Percentiles rank a stretch among this genome's conserved stretches.
phyloP scores from a whole-genome alignment of 2,888 invertebrate genomes.

The Gonocerus acuteangulatus region DNA sequence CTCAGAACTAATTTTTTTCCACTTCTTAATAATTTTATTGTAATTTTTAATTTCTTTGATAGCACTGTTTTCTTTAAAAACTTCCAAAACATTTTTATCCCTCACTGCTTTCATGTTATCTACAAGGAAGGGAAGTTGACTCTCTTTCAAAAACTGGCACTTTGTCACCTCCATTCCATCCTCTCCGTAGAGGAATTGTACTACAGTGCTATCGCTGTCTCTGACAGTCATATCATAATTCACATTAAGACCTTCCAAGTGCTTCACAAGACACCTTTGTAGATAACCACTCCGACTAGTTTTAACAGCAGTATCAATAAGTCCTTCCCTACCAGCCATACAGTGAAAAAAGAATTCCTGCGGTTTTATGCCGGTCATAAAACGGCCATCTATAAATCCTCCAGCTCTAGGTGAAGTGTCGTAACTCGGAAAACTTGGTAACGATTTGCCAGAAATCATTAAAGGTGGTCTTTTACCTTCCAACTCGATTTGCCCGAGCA shows the following conservation, averaged over 20 bases:
- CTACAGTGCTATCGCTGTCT: slow-evolving; percentile 85
- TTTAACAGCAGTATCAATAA: slow-evolving; percentile 99
- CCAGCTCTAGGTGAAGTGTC: slow-evolving; percentile 87
- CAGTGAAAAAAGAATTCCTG: slow-evolving; percentile 99
- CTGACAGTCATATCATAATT: slow-evolving; percentile 92
- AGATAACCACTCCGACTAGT: slow-evolving; percentile 97
- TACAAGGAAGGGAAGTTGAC: slow-evolving; percentile 72
- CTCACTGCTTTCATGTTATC: slow-evolving; percentile 56
- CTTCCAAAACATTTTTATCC: slow-evolving; percentile 40
- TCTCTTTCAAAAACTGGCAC: slow-evolving; percentile 69
- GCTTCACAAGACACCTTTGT: slow-evolving; percentile 93
- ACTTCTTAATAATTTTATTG: slow-evolving; percentile 54
- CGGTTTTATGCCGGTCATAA: slow-evolving; percentile 96
- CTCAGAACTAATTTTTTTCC: slow-evolving; percentile 47
- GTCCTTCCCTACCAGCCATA: slow-evolving; percentile 98
- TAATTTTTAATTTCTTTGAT: slow-evolving; percentile 49
- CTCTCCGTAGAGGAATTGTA: slow-evolving; percentile 91
- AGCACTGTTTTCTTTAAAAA: slow-evolving; percentile 52
- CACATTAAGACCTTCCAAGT: slow-evolving; percentile 89
- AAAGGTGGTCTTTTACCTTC: slow-evolving; percentile 94
- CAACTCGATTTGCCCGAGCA: slow-evolving; percentile 95
- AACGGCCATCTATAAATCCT: slow-evolving; percentile 92
- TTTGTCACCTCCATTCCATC: slow-evolving; percentile 86
- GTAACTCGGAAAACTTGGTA: slow-evolving; percentile 86
- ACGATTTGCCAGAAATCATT: slow-evolving; percentile 84